A percentile compares a stretch with the other conserved stretches of the same genome.
phyloP scores from a whole-genome alignment of 2,113 vertebrate genomes.

The Glaucomys volans region DNA sequence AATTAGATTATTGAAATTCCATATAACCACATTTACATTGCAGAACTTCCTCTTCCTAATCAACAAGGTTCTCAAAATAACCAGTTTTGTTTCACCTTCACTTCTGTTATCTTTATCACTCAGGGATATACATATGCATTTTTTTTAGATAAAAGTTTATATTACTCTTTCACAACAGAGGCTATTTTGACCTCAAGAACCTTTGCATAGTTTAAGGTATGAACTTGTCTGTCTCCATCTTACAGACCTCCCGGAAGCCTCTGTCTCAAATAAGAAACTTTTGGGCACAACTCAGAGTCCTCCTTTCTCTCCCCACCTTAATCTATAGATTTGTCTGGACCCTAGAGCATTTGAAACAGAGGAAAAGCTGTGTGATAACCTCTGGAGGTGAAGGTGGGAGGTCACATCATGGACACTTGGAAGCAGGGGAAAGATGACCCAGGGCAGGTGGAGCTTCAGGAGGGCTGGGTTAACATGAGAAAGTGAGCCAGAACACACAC shows the following conservation, averaged over 20 bases:
- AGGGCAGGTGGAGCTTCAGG: not conserved
- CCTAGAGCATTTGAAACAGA: not conserved
- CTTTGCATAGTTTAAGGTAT: not conserved
- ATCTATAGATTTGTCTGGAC: not conserved
- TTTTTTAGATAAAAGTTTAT: not conserved
- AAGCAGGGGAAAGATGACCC: not conserved
- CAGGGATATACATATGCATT: not conserved
- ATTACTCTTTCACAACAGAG: not conserved
- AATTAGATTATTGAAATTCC: not conserved
- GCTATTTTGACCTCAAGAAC: not conserved
- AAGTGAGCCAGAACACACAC: not conserved
- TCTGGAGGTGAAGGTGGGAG: not conserved
- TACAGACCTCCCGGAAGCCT: not conserved
- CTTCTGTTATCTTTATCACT: not conserved
- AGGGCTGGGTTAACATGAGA: rapidly evolving
- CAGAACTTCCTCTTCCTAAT: not conserved
- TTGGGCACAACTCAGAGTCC: not conserved
- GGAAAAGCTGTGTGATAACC: too few relatives aligned
- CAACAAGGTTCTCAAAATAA: not conserved
- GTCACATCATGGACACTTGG: not conserved
- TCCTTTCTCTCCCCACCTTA: not conserved
- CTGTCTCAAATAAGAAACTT: not conserved
- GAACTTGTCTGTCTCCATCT: not conserved
- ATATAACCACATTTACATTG: not conserved
- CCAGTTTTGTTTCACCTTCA: not conserved